Evolutionary conservation across 2,797 vertebrate genomes (phyloP), one percentile per base, ranked within the genome.

Genomic region (Geotrypetes seraphini): DNA sequence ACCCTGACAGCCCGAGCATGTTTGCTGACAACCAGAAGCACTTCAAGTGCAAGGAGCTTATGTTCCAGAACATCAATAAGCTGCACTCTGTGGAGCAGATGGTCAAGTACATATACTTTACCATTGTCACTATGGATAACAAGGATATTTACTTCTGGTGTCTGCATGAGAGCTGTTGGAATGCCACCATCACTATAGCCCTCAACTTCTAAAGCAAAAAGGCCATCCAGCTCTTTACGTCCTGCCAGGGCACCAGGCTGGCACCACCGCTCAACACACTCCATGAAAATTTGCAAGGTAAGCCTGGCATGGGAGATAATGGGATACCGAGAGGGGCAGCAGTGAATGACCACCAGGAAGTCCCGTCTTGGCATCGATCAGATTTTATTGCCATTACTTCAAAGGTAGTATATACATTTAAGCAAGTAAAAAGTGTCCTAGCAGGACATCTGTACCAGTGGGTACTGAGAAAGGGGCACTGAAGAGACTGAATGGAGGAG

Each of bases 51-150:
- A 97, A 96, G 63, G 90, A 96, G 75, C 79, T 97, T 28, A 83
- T 87, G 52, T 86, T 97, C 63, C 86, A 91, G 75, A 75, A 81
- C 65, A 91, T 97, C 62, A 87, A 85, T 74, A 97, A 92, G 50
- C 81, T 97, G 76, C 94, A 97, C 76, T 95, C 92, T 58, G 94
- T 98, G 79, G 92, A 98, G 82, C 86, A 88, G 69, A 96, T 91
- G 21, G 88, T 87, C 63, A 94, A 89, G 60, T 91, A 94, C 75
- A 81, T 95, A 63, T 98, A 96, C 66, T 98, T 97, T 82, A 97
- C 94, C 57, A 89, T 98, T 54, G 94, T 98, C 22, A 98, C 94
- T 52, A 92, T 83, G 5, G 89, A 94, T 71, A 75, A 86, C 65
- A 91, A 90, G 57, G 93, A 98, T 76, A 96, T 97, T 50, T 93